Evolutionary conservation across 2,797 vertebrate species (phyloP).

Genomic region (Thunnus albacares): DNA sequence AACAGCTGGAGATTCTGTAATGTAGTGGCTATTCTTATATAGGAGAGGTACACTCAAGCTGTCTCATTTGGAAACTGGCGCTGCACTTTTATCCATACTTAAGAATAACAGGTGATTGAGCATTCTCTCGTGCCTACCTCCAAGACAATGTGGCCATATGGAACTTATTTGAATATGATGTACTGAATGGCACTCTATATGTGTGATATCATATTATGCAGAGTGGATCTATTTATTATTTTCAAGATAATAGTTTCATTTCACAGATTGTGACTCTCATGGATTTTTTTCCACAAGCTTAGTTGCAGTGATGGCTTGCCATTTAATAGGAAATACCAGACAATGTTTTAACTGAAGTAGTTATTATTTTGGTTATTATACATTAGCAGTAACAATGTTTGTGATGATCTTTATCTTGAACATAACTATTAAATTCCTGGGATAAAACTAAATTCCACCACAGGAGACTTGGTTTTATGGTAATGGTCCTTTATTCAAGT

Average conservation of each 20-base stretch:
- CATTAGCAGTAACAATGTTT: constrained; percentile 59
- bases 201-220: constrained; percentile 69
- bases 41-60: constrained; percentile 77
- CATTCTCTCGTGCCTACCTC: constrained; percentile 72
- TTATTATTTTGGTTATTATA: constrained; percentile 68
- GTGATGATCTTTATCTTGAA: constrained; percentile 59
- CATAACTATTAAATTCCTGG: constrained; percentile 54
- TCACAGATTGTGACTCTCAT: constrained; percentile 65
- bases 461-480: constrained; percentile 67
- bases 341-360: constrained; percentile 38
- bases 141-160: constrained; percentile 79
- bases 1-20: constrained; percentile 83
- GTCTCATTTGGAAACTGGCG: constrained; percentile 66
- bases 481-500: constrained; percentile 63
- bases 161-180: constrained; percentile 72
- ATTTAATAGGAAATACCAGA: constrained; percentile 57
- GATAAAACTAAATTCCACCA: constrained; percentile 71
- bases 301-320: constrained; percentile 41
- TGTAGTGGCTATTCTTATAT: constrained; percentile 82
- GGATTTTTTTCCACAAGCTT: constrained; percentile 26
- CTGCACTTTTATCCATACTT: constrained; percentile 73
- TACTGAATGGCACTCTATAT: constrained; percentile 55
- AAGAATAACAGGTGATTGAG: constrained; percentile 80
- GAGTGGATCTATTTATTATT: constrained; percentile 70
- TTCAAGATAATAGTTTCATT: constrained; percentile 76